Conservation (phyloP, 2,797 vertebrate genomes). For the Sorex maritimensis region DNA sequence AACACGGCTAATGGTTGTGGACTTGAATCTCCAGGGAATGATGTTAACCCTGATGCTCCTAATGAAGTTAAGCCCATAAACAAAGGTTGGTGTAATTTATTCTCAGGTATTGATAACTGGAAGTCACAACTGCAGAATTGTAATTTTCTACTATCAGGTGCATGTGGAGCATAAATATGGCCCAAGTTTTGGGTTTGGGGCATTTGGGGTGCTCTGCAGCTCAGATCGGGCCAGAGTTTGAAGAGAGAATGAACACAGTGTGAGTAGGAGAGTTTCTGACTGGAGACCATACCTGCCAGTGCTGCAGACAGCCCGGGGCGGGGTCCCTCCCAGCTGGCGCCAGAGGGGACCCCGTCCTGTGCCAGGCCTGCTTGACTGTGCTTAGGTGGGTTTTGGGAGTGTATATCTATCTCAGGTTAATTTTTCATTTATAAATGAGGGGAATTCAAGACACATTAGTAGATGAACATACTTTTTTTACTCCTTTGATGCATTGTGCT, state of each 20-base stretch:
- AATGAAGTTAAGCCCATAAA: constrained; percentile 87
- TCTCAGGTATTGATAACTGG: constrained; percentile 37
- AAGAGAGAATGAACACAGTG: no score
- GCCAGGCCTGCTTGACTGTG: background rate
- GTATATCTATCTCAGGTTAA: constrained; percentile 42
- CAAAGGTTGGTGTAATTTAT: constrained; percentile 88
- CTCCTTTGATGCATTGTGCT: background rate
- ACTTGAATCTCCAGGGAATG: constrained; percentile 75
- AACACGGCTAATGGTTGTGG: constrained; percentile 78
- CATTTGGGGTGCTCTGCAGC: no score
- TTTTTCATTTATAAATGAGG: constrained; percentile 50
- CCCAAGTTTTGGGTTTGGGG: background rate
- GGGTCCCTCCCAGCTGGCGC: no score
- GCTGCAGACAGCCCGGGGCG: no score
- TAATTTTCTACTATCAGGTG: constrained; percentile 23
- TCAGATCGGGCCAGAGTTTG: no score
- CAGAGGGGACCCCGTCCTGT: no score
- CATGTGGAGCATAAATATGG: background rate
- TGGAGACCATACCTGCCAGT: no score
- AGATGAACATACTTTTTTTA: background rate
- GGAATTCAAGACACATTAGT: constrained; percentile 37
- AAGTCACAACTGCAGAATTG: constrained; percentile 19
- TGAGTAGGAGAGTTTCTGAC: no score
- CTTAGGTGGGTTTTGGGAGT: background rate
- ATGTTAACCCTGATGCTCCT: constrained; percentile 64